Evolutionary conservation across 1,140 invertebrate genomes (phyloP).

Genomic region (Diachasmimorpha longicaudata): DNA sequence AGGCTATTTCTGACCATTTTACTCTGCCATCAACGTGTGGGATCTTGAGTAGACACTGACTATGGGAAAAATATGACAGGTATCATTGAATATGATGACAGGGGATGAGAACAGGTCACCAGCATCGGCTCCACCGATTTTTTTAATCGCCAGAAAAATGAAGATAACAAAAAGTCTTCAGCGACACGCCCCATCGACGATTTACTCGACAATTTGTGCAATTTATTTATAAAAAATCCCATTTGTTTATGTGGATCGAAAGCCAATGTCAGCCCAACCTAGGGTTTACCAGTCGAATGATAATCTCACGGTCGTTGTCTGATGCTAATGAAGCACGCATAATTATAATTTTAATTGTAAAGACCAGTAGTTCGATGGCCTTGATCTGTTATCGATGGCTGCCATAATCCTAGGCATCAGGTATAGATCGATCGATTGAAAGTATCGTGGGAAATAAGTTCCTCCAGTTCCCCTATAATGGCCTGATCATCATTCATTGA

Average conservation of each 20-base stretch:
- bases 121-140: no score
- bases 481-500: background rate
- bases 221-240: no score
- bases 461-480: background rate
- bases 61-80: background rate
- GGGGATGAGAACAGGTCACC: background rate
- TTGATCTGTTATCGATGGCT: background rate
- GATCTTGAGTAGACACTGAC: background rate
- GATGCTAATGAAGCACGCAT: background rate
- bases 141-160: no score
- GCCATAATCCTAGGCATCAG: background rate
- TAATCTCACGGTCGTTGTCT: background rate
- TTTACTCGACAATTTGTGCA: no score
- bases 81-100: background rate
- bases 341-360: background rate
- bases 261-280: background rate
- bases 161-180: background rate
- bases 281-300: background rate
- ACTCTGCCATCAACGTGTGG: background rate
- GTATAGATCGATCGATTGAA: background rate
- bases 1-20: constrained; percentile 1
- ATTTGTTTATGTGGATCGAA: background rate
- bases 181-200: background rate
- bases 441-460: constrained; percentile 1
- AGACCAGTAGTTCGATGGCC: background rate